phyloP scores from a whole-genome alignment of 1,140 invertebrate species.

The Plodia interpunctella region DNA sequence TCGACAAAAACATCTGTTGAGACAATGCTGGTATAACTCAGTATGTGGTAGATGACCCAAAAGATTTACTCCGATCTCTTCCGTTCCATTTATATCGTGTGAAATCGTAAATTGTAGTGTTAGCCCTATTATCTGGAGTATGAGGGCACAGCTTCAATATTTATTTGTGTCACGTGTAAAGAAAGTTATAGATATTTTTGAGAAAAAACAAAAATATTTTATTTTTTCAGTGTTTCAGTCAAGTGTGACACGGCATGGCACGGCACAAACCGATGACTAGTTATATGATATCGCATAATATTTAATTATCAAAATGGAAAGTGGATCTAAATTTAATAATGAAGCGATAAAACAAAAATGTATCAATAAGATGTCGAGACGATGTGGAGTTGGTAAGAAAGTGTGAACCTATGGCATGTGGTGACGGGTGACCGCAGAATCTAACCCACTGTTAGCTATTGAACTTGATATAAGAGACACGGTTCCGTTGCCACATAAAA shows the following conservation, averaged over 20 bases:
- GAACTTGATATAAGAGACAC: constrained; percentile 3
- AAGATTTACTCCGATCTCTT: constrained; percentile 23
- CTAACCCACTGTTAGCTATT: constrained; percentile 1
- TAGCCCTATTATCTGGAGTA: neutral
- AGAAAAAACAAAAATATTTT: no score
- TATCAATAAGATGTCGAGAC: neutral
- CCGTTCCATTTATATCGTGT: constrained; percentile 26
- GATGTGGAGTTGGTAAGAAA: neutral
- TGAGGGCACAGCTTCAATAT: neutral
- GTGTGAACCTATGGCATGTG: neutral
- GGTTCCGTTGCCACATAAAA: neutral
- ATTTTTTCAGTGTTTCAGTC: no score
- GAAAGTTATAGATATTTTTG: no score
- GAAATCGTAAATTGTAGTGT: constrained; percentile 18
- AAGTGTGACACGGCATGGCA: no score
- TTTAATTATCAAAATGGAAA: no score
- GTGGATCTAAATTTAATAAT: no score
- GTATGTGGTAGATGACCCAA: constrained; percentile 33
- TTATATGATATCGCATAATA: no score
- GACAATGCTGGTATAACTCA: constrained; percentile 31
- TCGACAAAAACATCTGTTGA: constrained; percentile 26
- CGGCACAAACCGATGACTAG: no score
- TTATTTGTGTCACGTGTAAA: no score
- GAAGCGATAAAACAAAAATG: no score
- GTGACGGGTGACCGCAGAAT: neutral